Percentiles rank a stretch among this genome's conserved stretches.
Conservation (phyloP, 2,888 invertebrate genomes). For the Aporophyla nigra region DNA sequence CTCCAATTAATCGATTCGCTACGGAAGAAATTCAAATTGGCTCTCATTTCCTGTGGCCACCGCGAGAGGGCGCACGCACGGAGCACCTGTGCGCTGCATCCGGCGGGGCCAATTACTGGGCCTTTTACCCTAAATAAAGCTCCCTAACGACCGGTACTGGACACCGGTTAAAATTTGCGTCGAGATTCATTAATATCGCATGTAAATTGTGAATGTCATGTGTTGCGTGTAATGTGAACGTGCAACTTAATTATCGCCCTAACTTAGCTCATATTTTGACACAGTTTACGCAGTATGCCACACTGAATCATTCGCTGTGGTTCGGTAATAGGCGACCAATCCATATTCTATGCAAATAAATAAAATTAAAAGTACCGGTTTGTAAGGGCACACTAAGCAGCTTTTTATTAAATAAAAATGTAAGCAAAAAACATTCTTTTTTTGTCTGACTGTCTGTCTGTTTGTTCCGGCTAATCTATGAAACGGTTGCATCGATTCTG, state of each 20-base stretch:
- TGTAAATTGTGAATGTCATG: constrained; percentile 65
- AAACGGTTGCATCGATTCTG: no score
- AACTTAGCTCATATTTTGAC: constrained; percentile 48
- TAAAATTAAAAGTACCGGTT: no score
- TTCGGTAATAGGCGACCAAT: background rate
- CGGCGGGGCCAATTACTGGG: constrained; percentile 86
- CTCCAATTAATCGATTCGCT: constrained; percentile 84
- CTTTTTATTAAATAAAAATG: no score
- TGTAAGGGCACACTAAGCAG: no score
- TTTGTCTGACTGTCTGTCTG: no score
- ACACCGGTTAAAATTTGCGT: constrained; percentile 77
- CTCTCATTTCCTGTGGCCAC: constrained; percentile 84
- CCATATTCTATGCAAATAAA: no score
- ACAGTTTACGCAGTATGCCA: constrained; percentile 18
- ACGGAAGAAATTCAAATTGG: constrained; percentile 88
- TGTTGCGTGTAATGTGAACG: constrained; percentile 61
- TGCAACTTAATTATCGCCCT: constrained; percentile 62
- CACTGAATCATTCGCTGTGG: background rate
- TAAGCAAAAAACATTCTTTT: no score
- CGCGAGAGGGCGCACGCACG: constrained; percentile 84
- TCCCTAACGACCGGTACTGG: constrained; percentile 80
- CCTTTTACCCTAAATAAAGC: constrained; percentile 85
- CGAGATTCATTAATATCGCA: constrained; percentile 76
- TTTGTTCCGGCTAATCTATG: no score
- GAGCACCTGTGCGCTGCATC: constrained; percentile 87